Evolutionary conservation across 2,113 vertebrate genomes (phyloP), one percentile per base, ranked within the genome.

Genomic region (Excalfactoria chinensis): DNA sequence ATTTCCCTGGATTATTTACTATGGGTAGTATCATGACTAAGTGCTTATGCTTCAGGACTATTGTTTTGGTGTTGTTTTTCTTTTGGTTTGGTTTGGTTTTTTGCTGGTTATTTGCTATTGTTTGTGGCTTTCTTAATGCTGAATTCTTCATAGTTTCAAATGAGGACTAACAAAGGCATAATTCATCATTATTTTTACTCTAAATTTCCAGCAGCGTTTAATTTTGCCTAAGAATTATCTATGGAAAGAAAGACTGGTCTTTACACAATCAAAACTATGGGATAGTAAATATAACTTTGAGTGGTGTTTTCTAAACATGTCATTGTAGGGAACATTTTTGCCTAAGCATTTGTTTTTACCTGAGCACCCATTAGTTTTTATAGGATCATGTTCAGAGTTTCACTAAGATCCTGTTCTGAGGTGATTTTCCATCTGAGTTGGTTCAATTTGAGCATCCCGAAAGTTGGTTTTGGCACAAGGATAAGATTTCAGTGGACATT

Each of bases 401-500:
- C 30, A 60, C 10, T 66, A 34, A 73, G 34, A 44, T 82, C 44
- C 44, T 62, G 6, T 68, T 86, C 82, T 63, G 70, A 78, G 67
- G 58, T 73, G 51, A 56, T 81, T 93, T 90, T 84, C 48, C 60
- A 86, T 41, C 34, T 86, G 76, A 16, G 14, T 43, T 88, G 30
- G 58, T 75, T 95, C 51, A 72, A 78, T 48, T 25, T 44, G 35
- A 93, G 76, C 30, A 83, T 89, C 63, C 44, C 79, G 63, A 62
- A 84, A 82, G 80, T 88, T 92, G 77, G 26, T 86, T 92, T 92
- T 94, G 95, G 69, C 88, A 86, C 28, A 81, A 35, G 43, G 64
- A 17, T 49, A 60, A 88, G n/a, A 75, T 88, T 86, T 84, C 53
- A 68, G 40, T 81, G 23, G 2, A 74, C 30, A 15, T 86, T 88